phyloP scores from a whole-genome alignment of 2,888 invertebrate genomes.

The Hemicrepidius hirtus region DNA sequence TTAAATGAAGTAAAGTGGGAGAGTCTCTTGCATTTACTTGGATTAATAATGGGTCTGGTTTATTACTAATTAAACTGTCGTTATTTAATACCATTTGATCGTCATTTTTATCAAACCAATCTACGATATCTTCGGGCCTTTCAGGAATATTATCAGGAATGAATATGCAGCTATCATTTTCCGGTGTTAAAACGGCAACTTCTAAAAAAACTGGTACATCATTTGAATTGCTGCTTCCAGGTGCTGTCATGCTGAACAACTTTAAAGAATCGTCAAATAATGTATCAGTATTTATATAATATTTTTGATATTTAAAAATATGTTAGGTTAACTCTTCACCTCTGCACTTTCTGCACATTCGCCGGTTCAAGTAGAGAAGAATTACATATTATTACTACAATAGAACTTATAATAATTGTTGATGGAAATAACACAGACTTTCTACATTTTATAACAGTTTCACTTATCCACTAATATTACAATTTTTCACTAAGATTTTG shows the following conservation, averaged over 20 bases:
- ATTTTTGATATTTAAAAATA: background rate
- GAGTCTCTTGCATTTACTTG: conserved; percentile 54
- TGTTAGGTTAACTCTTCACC: conserved; percentile 20
- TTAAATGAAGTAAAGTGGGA: conserved; percentile 49
- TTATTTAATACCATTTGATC: conserved; percentile 47
- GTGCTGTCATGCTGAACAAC: conserved; percentile 6
- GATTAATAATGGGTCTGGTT: conserved; percentile 58
- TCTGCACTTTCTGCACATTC: background rate
- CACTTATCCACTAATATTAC: background rate
- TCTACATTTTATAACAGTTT: conserved; percentile 6
- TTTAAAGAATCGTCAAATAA: background rate
- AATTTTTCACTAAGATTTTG: background rate
- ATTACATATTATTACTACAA: background rate
- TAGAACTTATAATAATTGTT: background rate
- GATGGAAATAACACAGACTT: background rate
- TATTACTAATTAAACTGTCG: conserved; percentile 47
- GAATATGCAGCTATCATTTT: conserved; percentile 58
- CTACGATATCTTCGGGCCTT: conserved; percentile 59
- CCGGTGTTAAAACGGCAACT: conserved; percentile 41
- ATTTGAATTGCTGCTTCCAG: conserved; percentile 15
- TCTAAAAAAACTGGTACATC: conserved; percentile 41
- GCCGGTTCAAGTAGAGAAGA: background rate
- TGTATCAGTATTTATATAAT: background rate
- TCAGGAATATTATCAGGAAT: conserved; percentile 55
- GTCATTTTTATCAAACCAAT: conserved; percentile 59